Conservation (phyloP, 2,113 vertebrate species). For the Ascaphus truei region DNA sequence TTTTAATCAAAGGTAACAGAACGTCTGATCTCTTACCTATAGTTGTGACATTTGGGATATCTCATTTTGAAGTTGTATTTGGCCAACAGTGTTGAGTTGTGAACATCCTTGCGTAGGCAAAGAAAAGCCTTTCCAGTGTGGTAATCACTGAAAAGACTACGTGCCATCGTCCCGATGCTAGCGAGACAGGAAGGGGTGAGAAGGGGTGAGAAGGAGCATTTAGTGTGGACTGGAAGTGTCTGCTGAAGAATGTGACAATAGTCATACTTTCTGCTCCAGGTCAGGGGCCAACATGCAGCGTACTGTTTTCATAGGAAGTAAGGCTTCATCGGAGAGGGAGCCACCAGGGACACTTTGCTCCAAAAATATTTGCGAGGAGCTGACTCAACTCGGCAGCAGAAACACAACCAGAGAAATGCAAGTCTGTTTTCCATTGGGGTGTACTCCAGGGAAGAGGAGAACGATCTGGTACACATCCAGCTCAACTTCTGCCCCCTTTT, state of each 20-base stretch:
- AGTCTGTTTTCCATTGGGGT: slow-evolving; percentile 52
- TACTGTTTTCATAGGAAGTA: slow-evolving; percentile 15
- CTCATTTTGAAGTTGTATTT: no score
- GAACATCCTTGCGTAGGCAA: no score
- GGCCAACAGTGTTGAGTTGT: no score
- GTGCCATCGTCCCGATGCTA: no score
- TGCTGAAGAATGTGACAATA: slow-evolving; percentile 22
- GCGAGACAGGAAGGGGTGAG: no score
- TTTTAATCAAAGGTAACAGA: no score
- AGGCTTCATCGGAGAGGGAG: slow-evolving; percentile 26
- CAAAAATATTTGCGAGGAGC: slow-evolving; percentile 42
- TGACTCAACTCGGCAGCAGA: slow-evolving; percentile 51
- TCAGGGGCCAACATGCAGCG: neutral
- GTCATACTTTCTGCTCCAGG: slow-evolving; percentile 4
- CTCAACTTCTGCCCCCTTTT: slow-evolving; percentile 45
- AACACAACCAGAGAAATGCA: slow-evolving; percentile 52
- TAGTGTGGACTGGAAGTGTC: no score
- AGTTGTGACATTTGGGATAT: no score
- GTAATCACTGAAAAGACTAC: no score
- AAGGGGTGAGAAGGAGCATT: no score
- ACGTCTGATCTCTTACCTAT: no score
- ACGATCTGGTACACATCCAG: slow-evolving; percentile 46
- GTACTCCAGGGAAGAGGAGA: slow-evolving; percentile 47
- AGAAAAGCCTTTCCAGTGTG: no score
- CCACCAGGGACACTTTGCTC: slow-evolving; percentile 46